These are phyloP conservation scores for Drosophila algonquin DNA, from an alignment of 2,888 invertebrate species.

Conservation along the genomic window DNA sequence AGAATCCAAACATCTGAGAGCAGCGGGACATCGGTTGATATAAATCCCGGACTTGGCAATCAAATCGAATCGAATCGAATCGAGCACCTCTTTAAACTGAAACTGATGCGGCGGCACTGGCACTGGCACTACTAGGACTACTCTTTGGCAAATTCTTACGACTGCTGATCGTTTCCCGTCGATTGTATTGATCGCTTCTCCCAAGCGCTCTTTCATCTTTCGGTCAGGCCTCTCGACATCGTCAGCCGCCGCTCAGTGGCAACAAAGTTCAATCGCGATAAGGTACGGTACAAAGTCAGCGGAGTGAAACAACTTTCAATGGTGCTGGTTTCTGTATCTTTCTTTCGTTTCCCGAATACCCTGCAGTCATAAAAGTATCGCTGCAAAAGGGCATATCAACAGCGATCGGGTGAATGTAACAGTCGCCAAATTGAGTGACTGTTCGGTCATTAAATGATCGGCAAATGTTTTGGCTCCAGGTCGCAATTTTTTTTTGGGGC, in stretches of 20 bases:
- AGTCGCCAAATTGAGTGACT: slow-evolving; percentile 46
- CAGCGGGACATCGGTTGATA: slow-evolving; percentile 65
- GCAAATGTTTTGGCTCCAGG: slow-evolving; percentile 25
- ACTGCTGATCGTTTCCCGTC: slow-evolving; percentile 48
- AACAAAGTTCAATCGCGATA: slow-evolving; percentile 77
- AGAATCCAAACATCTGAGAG: not conserved
- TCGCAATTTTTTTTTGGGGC: slow-evolving; percentile 19
- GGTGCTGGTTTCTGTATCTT: slow-evolving; percentile 13
- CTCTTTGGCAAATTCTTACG: slow-evolving; percentile 35
- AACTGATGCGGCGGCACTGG: slow-evolving; percentile 39
- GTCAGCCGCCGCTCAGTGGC: slow-evolving; percentile 51
- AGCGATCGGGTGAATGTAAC: slow-evolving; percentile 48
- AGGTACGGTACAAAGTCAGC: slow-evolving; percentile 35
- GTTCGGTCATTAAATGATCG: slow-evolving; percentile 22
- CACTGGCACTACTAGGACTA: slow-evolving; percentile 21
- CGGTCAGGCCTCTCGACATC: slow-evolving; percentile 12
- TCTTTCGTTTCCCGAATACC: slow-evolving; percentile 54
- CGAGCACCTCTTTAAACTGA: slow-evolving; percentile 54
- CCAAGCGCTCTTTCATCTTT: slow-evolving; percentile 13
- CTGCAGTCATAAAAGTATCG: slow-evolving; percentile 53
- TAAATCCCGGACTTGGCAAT: slow-evolving; percentile 55
- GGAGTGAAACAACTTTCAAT: slow-evolving; percentile 43
- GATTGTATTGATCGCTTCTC: slow-evolving; percentile 61
- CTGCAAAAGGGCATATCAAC: slow-evolving; percentile 65
- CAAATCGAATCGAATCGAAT: slow-evolving; percentile 48